Conservation (phyloP, 2,888 invertebrate species). For the Stenoptilia bipunctidactyla region DNA sequence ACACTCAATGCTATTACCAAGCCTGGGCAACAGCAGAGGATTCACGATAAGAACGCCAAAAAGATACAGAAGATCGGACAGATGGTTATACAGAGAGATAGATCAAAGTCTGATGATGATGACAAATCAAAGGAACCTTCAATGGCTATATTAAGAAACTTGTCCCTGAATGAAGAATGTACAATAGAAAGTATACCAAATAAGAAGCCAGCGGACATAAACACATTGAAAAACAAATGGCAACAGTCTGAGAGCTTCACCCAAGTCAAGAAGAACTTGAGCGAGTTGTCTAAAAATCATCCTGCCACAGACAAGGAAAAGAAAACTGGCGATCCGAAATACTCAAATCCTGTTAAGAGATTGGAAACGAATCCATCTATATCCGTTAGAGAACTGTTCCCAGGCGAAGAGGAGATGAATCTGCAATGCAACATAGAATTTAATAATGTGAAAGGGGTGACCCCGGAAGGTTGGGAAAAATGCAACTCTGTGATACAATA, state of each 20-base stretch:
- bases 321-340: constrained; percentile 47
- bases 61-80: constrained; percentile 59
- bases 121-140: constrained; percentile 29
- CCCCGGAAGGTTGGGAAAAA: constrained; percentile 88
- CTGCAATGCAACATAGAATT: constrained; percentile 83
- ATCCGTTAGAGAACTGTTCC: constrained; percentile 84
- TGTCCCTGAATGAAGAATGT: constrained; percentile 71
- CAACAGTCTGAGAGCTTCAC: constrained; percentile 63
- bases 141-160: constrained; percentile 39
- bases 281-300: constrained; percentile 54
- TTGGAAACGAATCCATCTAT: constrained; percentile 86
- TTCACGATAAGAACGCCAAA: constrained; percentile 53
- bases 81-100: constrained; percentile 42
- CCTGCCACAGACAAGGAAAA: constrained; percentile 44
- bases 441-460: constrained; percentile 76
- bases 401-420: constrained; percentile 86
- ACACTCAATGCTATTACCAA: constrained; percentile 37
- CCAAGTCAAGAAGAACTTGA: constrained; percentile 61
- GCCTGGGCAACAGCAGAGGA: constrained; percentile 44
- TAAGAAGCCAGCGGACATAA: constrained; percentile 54
- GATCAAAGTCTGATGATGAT: constrained; percentile 25
- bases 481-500: constrained; percentile 84
- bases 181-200: constrained; percentile 71
- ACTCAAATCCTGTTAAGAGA: constrained; percentile 74
- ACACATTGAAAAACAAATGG: constrained; percentile 63